phyloP scores from a whole-genome alignment of 2,113 vertebrate species.

The Ia io region DNA sequence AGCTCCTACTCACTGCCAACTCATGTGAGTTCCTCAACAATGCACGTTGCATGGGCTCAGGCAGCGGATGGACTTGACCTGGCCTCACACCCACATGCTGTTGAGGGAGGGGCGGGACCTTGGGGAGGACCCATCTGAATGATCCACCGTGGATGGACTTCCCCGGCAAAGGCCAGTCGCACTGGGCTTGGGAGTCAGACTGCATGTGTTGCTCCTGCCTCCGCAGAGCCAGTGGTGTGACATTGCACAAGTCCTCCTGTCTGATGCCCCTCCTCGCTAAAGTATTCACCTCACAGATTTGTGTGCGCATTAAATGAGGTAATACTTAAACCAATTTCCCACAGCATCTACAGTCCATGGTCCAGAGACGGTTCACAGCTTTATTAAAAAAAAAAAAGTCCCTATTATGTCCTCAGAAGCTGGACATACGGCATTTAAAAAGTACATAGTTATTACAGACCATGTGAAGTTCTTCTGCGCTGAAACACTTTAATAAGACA shows the following conservation, averaged over 20 bases:
- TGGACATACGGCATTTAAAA: neutral
- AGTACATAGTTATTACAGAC: neutral
- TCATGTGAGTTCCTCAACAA: neutral
- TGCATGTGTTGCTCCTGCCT: neutral
- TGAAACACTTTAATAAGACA: neutral
- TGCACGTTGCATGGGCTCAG: neutral
- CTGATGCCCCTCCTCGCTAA: neutral
- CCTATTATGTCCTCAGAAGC: neutral
- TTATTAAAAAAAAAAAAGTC: neutral
- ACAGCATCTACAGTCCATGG: neutral
- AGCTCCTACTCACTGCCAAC: neutral
- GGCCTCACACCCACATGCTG: neutral
- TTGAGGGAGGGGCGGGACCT: neutral
- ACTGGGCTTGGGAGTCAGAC: neutral
- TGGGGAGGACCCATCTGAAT: neutral
- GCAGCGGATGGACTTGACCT: rapidly evolving
- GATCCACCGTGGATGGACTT: neutral
- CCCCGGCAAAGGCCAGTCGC: neutral
- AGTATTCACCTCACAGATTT: neutral
- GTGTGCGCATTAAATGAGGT: neutral
- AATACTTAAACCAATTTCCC: neutral
- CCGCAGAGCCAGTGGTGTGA: neutral
- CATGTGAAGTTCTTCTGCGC: neutral
- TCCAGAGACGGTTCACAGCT: neutral
- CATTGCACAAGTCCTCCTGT: neutral